These are phyloP conservation scores for Monarcha castaneiventris DNA, from an alignment of 2,113 vertebrate genomes.

Conservation along the genomic window DNA sequence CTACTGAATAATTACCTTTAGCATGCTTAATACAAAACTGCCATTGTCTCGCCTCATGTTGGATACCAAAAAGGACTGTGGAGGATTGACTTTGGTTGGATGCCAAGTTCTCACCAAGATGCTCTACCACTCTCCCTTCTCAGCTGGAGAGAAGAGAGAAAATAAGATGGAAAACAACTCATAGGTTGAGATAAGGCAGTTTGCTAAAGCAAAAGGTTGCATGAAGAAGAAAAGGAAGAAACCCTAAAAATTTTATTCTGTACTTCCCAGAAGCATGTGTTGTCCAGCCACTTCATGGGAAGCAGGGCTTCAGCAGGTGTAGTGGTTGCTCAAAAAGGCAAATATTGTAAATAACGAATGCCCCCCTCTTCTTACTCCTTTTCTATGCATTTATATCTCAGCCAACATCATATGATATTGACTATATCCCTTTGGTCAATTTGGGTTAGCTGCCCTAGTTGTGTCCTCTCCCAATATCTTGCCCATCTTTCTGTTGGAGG, in stretches of 20 bases:
- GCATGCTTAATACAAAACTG: background rate
- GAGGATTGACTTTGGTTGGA: background rate
- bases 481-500: background rate
- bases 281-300: background rate
- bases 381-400: background rate
- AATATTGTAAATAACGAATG: background rate
- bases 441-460: background rate
- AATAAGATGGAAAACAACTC: background rate
- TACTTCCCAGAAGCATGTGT: background rate
- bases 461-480: background rate
- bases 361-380: background rate
- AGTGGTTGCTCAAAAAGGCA: background rate
- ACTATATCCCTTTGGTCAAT: background rate
- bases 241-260: background rate
- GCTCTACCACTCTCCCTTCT: background rate
- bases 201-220: fast-evolving
- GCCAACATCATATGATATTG: background rate
- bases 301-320: background rate
- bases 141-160: background rate
- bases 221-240: background rate
- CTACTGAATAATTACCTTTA: fast-evolving
- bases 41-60: fast-evolving
- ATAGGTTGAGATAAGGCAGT: background rate
- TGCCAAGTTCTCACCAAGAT: background rate
- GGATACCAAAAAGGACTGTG: background rate